These are phyloP conservation scores for Thunnus albacares DNA, from an alignment of 2,797 vertebrate genomes.

Conservation along the genomic window DNA sequence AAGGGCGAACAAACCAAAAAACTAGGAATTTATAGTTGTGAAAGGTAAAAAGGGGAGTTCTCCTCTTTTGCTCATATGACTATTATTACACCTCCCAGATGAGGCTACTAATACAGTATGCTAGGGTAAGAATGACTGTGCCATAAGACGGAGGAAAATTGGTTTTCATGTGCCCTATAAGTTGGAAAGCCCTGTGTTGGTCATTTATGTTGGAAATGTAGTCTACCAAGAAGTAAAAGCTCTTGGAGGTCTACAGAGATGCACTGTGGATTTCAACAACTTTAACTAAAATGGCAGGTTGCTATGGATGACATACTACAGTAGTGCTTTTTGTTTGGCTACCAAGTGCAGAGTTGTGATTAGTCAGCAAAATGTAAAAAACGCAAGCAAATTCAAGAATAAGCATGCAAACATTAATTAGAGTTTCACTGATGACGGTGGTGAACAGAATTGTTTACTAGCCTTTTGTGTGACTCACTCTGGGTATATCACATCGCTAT, in stretches of 20 bases:
- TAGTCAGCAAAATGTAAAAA: slow-evolving; percentile 52
- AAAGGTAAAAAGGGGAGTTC: background rate
- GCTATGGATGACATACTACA: slow-evolving; percentile 24
- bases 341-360: slow-evolving; percentile 31
- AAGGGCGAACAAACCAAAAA: background rate
- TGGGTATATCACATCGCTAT: slow-evolving; percentile 53
- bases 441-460: slow-evolving; percentile 49
- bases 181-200: too few species aligned
- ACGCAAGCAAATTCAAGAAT: slow-evolving; percentile 31
- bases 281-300: slow-evolving; percentile 38
- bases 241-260: slow-evolving; percentile 3
- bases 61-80: background rate
- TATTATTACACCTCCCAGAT: background rate
- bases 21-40: background rate
- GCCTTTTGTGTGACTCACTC: slow-evolving; percentile 50
- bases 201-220: slow-evolving; percentile 13
- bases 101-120: background rate
- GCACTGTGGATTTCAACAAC: slow-evolving; percentile 20
- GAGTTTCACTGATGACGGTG: slow-evolving; percentile 42
- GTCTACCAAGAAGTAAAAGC: slow-evolving; percentile 30
- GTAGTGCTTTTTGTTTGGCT: slow-evolving; percentile 39
- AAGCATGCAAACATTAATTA: slow-evolving; percentile 46
- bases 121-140: background rate
- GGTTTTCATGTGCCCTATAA: background rate
- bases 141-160: background rate